phyloP scores from a whole-genome alignment of 2,888 invertebrate species.

The Drosophila rubida region DNA sequence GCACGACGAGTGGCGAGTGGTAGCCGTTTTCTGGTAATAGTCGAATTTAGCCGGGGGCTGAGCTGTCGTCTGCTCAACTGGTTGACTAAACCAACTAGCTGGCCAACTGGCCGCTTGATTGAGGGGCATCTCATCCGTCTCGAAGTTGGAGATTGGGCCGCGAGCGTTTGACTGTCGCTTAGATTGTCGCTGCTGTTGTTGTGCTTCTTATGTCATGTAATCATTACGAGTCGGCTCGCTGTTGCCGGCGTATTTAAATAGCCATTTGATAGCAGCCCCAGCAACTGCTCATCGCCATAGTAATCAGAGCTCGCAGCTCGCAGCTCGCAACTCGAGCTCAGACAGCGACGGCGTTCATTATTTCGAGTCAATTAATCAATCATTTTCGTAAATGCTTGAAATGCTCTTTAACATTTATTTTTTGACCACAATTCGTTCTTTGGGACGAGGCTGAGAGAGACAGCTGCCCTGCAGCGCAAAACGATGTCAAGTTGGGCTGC shows the following conservation, averaged over 20 bases:
- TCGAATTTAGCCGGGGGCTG: slow-evolving; percentile 44
- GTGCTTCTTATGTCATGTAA: slow-evolving; percentile 54
- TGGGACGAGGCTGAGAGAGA: background rate
- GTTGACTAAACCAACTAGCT: slow-evolving; percentile 36
- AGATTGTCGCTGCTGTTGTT: slow-evolving; percentile 48
- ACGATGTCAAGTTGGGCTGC: slow-evolving; percentile 48
- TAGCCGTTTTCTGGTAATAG: slow-evolving; percentile 56
- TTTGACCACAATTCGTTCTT: slow-evolving; percentile 22
- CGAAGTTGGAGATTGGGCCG: slow-evolving; percentile 25
- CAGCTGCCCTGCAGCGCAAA: slow-evolving; percentile 34
- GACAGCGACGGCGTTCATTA: slow-evolving; percentile 36
- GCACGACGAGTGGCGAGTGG: slow-evolving; percentile 22
- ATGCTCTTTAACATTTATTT: slow-evolving; percentile 46
- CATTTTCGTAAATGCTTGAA: slow-evolving; percentile 64
- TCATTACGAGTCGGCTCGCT: slow-evolving; percentile 55
- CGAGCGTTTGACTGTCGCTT: slow-evolving; percentile 51
- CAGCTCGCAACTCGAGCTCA: background rate
- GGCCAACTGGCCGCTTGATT: slow-evolving; percentile 48
- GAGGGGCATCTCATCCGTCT: slow-evolving; percentile 26
- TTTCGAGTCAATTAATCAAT: slow-evolving; percentile 76
- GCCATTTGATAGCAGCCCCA: slow-evolving; percentile 58
- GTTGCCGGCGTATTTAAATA: slow-evolving; percentile 65
- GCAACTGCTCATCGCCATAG: slow-evolving; percentile 48
- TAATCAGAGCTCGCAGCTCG: slow-evolving; percentile 28
- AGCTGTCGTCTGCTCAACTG: slow-evolving; percentile 43